Evolutionary conservation across 2,888 invertebrate genomes (phyloP).

Genomic region (Graphium colonna): DNA sequence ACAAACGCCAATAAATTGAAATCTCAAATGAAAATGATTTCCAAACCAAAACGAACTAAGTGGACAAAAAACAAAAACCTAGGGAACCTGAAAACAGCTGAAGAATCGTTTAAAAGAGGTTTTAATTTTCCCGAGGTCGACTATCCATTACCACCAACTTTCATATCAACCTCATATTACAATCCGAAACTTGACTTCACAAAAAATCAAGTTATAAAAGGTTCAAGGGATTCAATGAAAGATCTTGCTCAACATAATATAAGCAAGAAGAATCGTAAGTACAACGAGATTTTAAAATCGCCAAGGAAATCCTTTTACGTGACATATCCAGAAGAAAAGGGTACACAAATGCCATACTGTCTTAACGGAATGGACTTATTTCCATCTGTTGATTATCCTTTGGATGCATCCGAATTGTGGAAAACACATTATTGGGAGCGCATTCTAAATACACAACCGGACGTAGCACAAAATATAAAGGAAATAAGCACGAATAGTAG

Average conservation of each 20-base stretch:
- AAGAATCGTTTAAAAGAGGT: constrained; percentile 28
- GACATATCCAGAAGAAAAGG: constrained; percentile 21
- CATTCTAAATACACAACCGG: constrained; percentile 28
- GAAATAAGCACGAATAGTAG: constrained; percentile 17
- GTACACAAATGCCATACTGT: constrained; percentile 27
- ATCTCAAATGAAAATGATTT: background rate
- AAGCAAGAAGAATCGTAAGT: constrained; percentile 27
- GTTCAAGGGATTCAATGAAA: background rate
- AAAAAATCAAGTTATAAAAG: constrained; percentile 7
- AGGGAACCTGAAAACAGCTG: constrained; percentile 11
- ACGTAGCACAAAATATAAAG: constrained; percentile 13
- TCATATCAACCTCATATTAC: constrained; percentile 12
- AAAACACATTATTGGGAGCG: constrained; percentile 48
- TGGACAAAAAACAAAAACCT: constrained; percentile 5
- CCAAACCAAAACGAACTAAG: constrained; percentile 11
- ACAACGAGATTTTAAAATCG: background rate
- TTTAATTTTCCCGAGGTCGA: constrained; percentile 51
- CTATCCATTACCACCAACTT: constrained; percentile 33
- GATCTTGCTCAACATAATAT: constrained; percentile 18
- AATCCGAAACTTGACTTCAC: constrained; percentile 21
- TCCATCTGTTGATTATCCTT: constrained; percentile 62
- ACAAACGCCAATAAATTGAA: constrained; percentile 2
- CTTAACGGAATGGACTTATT: constrained; percentile 39
- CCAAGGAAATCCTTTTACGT: background rate
- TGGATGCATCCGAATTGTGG: constrained; percentile 52